These are phyloP conservation scores for Candidula unifasciata DNA, from an alignment of 2,888 invertebrate species.

Conservation along the genomic window DNA sequence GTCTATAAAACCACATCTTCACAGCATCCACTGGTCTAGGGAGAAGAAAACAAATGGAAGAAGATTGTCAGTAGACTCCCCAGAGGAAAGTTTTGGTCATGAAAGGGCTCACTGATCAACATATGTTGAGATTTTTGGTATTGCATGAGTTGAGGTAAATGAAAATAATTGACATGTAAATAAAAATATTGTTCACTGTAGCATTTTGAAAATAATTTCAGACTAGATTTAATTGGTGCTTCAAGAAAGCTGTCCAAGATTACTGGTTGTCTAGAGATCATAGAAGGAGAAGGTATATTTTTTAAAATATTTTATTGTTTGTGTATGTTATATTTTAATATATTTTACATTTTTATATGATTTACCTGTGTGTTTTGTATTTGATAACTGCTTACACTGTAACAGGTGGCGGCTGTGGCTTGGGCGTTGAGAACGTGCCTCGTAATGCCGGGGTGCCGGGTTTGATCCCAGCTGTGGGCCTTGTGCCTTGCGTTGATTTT, in stretches of 20 bases:
- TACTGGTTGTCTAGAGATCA: slow-evolving; percentile 49
- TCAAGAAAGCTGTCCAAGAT: slow-evolving; percentile 28
- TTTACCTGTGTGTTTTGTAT: too few species aligned
- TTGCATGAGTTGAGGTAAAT: background rate
- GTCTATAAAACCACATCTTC: too few species aligned
- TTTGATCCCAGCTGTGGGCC: too few species aligned
- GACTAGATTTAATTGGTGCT: background rate
- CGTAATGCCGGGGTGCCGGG: too few species aligned
- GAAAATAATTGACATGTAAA: background rate
- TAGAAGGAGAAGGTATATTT: slow-evolving; percentile 49
- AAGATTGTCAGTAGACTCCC: background rate
- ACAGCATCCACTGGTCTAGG: too few species aligned
- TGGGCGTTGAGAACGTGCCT: too few species aligned
- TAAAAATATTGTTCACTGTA: background rate
- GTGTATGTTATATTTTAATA: too few species aligned
- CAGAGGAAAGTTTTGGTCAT: background rate
- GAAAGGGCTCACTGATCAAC: background rate
- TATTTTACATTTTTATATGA: background rate
- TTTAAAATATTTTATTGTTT: too few species aligned
- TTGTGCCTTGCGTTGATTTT: too few species aligned
- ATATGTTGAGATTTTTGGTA: background rate
- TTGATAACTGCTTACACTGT: too few species aligned
- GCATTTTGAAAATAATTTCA: background rate
- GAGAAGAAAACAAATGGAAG: too few species aligned
- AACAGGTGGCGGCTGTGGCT: too few species aligned